Evolutionary conservation across 1,140 invertebrate species (phyloP), one percentile per base, ranked within the genome.

Genomic region (Trichomalopsis sarcophagae): DNA sequence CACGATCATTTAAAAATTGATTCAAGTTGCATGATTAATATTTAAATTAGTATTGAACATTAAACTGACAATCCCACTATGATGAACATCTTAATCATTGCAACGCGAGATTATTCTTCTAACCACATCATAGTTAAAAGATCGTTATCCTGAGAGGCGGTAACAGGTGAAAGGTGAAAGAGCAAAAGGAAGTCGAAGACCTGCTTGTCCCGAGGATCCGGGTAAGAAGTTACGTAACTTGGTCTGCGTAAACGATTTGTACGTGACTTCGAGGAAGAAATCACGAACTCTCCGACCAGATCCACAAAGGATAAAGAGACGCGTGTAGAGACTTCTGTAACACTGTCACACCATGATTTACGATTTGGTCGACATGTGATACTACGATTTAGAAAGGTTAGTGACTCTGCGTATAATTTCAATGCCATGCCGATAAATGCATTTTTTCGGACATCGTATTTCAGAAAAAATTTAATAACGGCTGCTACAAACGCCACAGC

Each of bases 151-250:
- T 21, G 7, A 62, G 55, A 4, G 55, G 14, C 55, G 17, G 21
- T n/a, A 5, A n/a, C 0, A 74, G 73, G 36, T 23, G 40, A 75
- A 75, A 75, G n/a, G 36, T 75, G 73, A 75, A 75, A 40, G 36
- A 33, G 36, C 17, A 44, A n/a, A 75, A 40, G 36, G 36, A 44
- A 75, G 3, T 23, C 7, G 21, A 75, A 7, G 73, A 75, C 21
- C 40, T 10, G 40, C 0, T 75, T 75, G 36, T 33, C 13, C 27
- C 33, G 27, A 71, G 27, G 10, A 30, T 71, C 69, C 69, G 10
- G 33, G 27, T 4, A 23, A 30, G 27, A 71, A 4, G 10, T 69
- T 23, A 5, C 21, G 23, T n/a, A 30, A 71, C 23, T 23, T 30
- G 27, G 23, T 30, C 69, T 71, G 21, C 27, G 69, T 71, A n/a